Base-by-base conservation (phyloP, 2,113 vertebrate species). In the Hippocampus guttulatus region DNA sequence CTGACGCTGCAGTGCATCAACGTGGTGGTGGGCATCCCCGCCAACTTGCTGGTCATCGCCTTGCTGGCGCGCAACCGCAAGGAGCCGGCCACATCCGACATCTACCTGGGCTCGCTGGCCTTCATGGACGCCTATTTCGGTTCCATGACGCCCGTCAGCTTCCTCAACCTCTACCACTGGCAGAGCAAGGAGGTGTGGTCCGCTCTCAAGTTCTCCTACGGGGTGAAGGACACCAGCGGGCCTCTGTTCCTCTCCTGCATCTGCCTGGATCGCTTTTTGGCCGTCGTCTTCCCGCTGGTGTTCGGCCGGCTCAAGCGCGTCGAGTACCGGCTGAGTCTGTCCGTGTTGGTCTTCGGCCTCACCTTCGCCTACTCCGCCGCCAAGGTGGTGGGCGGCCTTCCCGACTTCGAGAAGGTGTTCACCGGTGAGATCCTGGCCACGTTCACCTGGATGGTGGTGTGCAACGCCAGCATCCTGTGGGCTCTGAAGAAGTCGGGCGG, bases 211-310 rank as follows among this genome's bases (percentile, higher is more conserved):
- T 93, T 93, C 67, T 78, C 88, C 40, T 93, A 8, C 0, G 91
- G 91, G 0, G 89, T 93, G 23, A 93, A 93, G 75, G 92, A 93
- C 76, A 91, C 91, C 12, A 92, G 86, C 2, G 90, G 91, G 0
- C 92, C 92, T 0, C 71, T 93, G 57, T 92, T 93, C 71, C 88
- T 92, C 40, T 91, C 91, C 49, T 93, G 91, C 21, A 89, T 93
- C 75, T 92, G 91, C 69, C 68, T 93, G 10, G 92, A 93, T 66
- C 90, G 91, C 27, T 92, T 92, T 10, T n/a, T 93, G n/a, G 92
- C 92, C 0, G 92, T 93, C 49, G 15, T 92, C 62, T 91, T 91
- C 64, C 92, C 92, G 0, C 76, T 93, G 0, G 11, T 71, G 0
- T 93, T 92, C 20, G 79, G 88, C 41, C 87, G 78, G 21, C 80